A percentile compares a stretch with the other conserved stretches of the same genome.
Evolutionary conservation across 1,140 invertebrate genomes (phyloP).

Genomic region (Argopecten irradians): DNA sequence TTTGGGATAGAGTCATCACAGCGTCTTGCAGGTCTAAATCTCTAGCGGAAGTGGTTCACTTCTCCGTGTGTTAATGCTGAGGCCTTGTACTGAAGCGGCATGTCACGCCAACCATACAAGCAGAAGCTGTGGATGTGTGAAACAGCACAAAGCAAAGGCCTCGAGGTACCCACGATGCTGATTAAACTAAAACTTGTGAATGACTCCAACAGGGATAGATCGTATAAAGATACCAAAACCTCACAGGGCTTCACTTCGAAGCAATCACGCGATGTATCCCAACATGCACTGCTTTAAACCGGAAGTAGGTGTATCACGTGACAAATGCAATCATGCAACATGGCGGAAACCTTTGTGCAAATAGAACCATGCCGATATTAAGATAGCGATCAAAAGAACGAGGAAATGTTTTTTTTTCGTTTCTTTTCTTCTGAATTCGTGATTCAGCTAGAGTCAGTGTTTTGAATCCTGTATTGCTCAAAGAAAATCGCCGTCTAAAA

Average conservation of each 20-base stretch:
- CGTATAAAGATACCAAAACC: not conserved
- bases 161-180: not conserved
- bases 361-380: not conserved
- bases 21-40: not conserved
- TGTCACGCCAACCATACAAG: not conserved
- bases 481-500: too few relatives aligned
- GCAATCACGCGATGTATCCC: not conserved
- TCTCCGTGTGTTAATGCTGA: not conserved
- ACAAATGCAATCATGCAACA: not conserved
- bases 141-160: not conserved
- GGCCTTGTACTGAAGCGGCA: not conserved
- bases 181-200: not conserved
- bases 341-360: not conserved
- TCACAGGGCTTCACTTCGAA: constrained; percentile 1
- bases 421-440: not conserved
- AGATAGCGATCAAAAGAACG: not conserved
- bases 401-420: not conserved
- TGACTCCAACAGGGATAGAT: not conserved
- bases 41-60: not conserved
- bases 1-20: not conserved
- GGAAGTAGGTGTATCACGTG: constrained; percentile 10
- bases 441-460: not conserved
- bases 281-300: not conserved
- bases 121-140: not conserved
- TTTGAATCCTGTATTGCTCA: too few relatives aligned